phyloP scores from a whole-genome alignment of 2,888 invertebrate species.

The Tortrix viridana region DNA sequence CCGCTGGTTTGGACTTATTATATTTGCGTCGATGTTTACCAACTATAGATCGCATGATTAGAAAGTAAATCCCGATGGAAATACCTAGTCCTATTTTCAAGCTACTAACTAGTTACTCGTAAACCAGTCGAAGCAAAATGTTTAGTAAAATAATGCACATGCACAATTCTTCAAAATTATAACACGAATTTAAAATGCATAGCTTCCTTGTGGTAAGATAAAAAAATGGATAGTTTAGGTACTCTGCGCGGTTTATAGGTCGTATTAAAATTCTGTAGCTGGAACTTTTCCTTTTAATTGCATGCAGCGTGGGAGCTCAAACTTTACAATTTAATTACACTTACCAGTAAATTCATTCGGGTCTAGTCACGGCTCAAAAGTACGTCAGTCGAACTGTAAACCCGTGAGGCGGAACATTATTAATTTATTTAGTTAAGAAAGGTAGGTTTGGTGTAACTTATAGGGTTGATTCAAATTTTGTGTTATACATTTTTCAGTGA shows the following conservation, averaged over 20 bases:
- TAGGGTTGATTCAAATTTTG: background rate
- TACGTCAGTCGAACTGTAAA: conserved; percentile 33
- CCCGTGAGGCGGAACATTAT: conserved; percentile 2
- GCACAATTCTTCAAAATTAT: too few species aligned
- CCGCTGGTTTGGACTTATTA: conserved; percentile 41
- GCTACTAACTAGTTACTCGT: too few species aligned
- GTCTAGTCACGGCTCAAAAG: conserved; percentile 11
- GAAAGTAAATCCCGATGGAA: too few species aligned
- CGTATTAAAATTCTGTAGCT: conserved; percentile 60
- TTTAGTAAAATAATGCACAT: too few species aligned
- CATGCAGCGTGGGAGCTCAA: conserved; percentile 60
- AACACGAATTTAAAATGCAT: conserved; percentile 3
- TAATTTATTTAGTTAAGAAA: conserved; percentile 1
- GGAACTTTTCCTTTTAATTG: conserved; percentile 56
- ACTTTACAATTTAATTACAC: conserved; percentile 68
- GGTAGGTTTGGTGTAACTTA: background rate
- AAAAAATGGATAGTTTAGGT: conserved; percentile 20
- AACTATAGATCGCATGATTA: too few species aligned
- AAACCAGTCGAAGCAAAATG: background rate
- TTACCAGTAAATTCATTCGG: conserved; percentile 62
- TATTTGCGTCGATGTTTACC: background rate
- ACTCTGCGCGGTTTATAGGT: conserved; percentile 34
- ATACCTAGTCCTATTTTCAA: too few species aligned
- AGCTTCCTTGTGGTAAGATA: background rate
- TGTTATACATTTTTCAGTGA: too few species aligned